phyloP scores from a whole-genome alignment of 2,113 vertebrate genomes.

The Cisticola juncidis region DNA sequence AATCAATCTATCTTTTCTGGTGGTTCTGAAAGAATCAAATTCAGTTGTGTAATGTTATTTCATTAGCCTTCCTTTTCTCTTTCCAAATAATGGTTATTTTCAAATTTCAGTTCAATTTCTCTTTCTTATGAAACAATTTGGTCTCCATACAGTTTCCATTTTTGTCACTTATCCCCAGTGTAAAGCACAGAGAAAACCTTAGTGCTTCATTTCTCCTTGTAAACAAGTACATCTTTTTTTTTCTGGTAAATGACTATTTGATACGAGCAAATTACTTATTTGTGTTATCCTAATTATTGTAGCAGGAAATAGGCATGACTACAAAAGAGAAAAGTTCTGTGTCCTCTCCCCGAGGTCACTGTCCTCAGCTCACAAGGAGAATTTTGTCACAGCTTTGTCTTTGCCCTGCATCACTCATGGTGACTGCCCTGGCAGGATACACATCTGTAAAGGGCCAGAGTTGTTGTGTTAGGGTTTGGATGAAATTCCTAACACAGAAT shows the following conservation, averaged over 20 bases:
- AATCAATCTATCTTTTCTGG: not conserved
- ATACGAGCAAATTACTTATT: not conserved
- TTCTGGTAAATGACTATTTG: not conserved
- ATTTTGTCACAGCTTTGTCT: not conserved
- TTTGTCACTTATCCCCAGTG: slow-evolving; percentile 49
- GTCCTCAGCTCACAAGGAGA: not conserved
- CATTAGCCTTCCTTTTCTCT: slow-evolving; percentile 65
- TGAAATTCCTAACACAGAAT: not conserved
- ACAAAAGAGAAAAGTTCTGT: not conserved
- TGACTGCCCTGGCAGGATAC: not conserved
- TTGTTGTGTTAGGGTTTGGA: not conserved
- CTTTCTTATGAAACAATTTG: slow-evolving; percentile 64
- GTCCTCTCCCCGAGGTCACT: too few species aligned
- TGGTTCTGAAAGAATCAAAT: not conserved
- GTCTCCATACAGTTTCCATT: slow-evolving; percentile 48
- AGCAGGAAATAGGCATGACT: not conserved
- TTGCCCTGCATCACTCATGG: not conserved
- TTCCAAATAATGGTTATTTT: slow-evolving; percentile 57
- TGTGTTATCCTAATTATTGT: not conserved
- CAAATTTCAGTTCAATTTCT: slow-evolving; percentile 65
- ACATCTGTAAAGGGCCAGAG: not conserved
- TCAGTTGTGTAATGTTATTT: slow-evolving; percentile 19
- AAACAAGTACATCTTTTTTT: not conserved
- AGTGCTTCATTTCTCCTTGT: not conserved
- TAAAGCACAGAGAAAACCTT: not conserved